Conservation (phyloP, 2,888 invertebrate genomes). For the Epinotia demarniana region DNA sequence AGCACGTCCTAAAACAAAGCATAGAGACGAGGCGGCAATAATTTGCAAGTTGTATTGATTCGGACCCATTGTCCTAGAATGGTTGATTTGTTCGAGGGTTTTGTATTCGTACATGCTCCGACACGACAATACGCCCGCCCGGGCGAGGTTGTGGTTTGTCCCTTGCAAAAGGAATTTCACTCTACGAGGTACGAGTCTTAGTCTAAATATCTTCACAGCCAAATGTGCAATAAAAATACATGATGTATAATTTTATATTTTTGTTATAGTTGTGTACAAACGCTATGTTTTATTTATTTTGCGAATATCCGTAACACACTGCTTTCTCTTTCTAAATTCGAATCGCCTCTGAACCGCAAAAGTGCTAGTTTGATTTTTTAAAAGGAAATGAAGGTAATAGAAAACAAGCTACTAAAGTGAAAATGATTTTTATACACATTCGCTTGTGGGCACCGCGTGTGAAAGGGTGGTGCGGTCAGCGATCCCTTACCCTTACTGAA, state of each 20-base stretch:
- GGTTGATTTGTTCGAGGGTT: slow-evolving; percentile 42
- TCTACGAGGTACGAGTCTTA: slow-evolving; percentile 9
- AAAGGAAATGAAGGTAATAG: slow-evolving; percentile 15
- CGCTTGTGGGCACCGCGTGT: background rate
- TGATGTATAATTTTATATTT: background rate
- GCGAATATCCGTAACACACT: slow-evolving; percentile 4
- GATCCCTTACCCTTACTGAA: slow-evolving; percentile 34
- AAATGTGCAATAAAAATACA: background rate
- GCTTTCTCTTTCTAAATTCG: slow-evolving; percentile 7
- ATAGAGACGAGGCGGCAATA: slow-evolving; percentile 30
- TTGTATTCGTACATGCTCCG: slow-evolving; percentile 22
- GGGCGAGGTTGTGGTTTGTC: slow-evolving; percentile 34
- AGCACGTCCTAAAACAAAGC: slow-evolving; percentile 29
- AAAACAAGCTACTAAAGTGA: background rate
- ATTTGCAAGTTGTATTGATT: slow-evolving; percentile 45
- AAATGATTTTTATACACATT: slow-evolving; percentile 14
- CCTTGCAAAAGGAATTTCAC: slow-evolving; percentile 36
- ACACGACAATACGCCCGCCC: slow-evolving; percentile 27
- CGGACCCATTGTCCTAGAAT: slow-evolving; percentile 42
- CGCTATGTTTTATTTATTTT: background rate
- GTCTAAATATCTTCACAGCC: background rate
- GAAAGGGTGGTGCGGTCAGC: slow-evolving; percentile 14
- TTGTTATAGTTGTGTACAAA: background rate
- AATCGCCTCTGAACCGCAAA: background rate
- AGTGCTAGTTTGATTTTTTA: slow-evolving; percentile 8